These are phyloP conservation scores for Caenorhabditis plicata DNA, from an alignment of 2,888 invertebrate genomes.

Conservation along the genomic window DNA sequence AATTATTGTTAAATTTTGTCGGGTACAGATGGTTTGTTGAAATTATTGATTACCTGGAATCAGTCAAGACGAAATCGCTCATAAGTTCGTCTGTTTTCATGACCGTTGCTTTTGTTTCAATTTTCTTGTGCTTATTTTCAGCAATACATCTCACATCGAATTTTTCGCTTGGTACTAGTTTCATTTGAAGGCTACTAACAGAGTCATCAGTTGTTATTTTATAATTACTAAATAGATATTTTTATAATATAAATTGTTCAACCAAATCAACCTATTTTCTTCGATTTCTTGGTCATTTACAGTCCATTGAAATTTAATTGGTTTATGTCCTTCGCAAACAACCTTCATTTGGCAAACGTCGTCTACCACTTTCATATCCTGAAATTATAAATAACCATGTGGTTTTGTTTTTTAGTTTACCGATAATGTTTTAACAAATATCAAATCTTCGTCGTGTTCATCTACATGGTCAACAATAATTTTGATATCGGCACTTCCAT, in stretches of 20 bases:
- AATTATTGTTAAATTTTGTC: too few species aligned
- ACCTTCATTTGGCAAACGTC: slow-evolving; percentile 25
- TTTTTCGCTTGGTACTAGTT: not conserved
- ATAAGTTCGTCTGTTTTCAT: slow-evolving; percentile 7
- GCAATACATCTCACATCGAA: slow-evolving; percentile 13
- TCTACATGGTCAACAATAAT: slow-evolving; percentile 1
- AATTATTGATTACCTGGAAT: slow-evolving; percentile 6
- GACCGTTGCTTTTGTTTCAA: slow-evolving; percentile 5
- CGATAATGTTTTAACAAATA: slow-evolving; percentile 20
- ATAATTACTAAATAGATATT: slow-evolving; percentile 2
- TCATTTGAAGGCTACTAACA: slow-evolving; percentile 16
- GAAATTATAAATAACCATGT: not conserved
- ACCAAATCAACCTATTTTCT: slow-evolving; percentile 4
- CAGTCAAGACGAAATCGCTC: slow-evolving; percentile 13
- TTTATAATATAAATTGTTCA: not conserved
- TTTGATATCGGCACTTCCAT: slow-evolving; percentile 15
- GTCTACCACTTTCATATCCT: slow-evolving; percentile 25
- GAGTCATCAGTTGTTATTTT: slow-evolving; percentile 7
- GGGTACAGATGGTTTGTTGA: too few species aligned
- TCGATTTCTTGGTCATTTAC: slow-evolving; percentile 5
- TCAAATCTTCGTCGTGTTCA: not conserved
- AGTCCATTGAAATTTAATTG: slow-evolving; percentile 14
- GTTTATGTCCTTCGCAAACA: slow-evolving; percentile 19
- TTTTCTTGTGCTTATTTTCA: not conserved
- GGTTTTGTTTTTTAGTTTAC: slow-evolving; percentile 5